Percentiles rank a stretch among this genome's conserved stretches.
phyloP scores from a whole-genome alignment of 2,113 vertebrate species.

The Eidolon helvum region DNA sequence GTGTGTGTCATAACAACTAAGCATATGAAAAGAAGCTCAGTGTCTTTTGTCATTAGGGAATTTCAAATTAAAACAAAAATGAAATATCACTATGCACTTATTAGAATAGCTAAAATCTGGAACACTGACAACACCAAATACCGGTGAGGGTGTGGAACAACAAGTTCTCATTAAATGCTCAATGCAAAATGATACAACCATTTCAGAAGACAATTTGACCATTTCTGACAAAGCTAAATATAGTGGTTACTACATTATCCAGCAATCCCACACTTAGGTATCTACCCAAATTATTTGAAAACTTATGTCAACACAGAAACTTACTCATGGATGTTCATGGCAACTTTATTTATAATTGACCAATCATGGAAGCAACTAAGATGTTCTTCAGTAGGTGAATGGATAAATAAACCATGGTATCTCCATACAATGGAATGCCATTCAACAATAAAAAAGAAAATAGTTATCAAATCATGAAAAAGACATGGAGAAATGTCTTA shows the following conservation, averaged over 20 bases:
- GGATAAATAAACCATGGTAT: background rate
- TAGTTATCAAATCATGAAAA: background rate
- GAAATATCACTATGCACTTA: background rate
- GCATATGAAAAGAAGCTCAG: background rate
- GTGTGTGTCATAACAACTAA: background rate
- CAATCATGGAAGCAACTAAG: background rate
- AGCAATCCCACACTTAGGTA: background rate
- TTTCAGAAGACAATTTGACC: background rate
- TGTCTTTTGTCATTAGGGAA: background rate
- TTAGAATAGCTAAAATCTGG: background rate
- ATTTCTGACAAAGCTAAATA: background rate
- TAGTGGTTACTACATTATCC: background rate
- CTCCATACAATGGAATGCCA: background rate
- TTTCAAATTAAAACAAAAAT: background rate
- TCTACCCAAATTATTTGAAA: background rate
- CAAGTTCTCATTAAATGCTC: accelerated
- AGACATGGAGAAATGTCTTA: background rate
- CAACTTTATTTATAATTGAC: background rate
- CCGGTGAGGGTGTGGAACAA: background rate
- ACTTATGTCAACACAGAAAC: background rate
- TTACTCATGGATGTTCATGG: background rate
- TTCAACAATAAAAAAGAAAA: background rate
- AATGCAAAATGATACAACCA: accelerated
- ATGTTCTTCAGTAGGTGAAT: background rate
- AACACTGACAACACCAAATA: background rate